Evolutionary conservation across 2,888 invertebrate species (phyloP), one percentile per base, ranked within the genome.

Genomic region (Polydrusus pterygomalis): DNA sequence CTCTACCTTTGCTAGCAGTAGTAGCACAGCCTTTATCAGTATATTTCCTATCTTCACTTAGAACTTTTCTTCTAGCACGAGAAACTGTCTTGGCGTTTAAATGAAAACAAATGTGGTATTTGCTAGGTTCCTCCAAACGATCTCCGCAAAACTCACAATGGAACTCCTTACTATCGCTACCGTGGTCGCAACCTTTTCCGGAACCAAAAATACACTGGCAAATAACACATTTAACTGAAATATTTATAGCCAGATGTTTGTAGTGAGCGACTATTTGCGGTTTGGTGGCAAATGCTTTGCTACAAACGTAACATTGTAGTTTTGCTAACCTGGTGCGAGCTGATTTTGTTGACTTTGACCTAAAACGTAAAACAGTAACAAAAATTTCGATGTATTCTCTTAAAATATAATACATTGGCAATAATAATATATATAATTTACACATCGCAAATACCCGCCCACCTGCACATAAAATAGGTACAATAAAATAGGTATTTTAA

Each of bases 71-170:
- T 17, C 9, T 9, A 15, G 15, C 1, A n/a, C 47, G 47, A 47
- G 17, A 20, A 47, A 47, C 8, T 54, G 17, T 51, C 11, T 56
- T 68, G n/a, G 58, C 13, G 49, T 67, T 67, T 13, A 65, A 47
- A 74, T 77, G 77, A 34, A 74, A 77, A 54, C 77, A 77, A 15
- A 40, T 34, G 34, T 77, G 77, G 9, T 40, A 34, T 18, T 34
- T 45, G 20, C 30, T 56, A 25, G 74, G 74, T n/a, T 65, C 51
- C n/a, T 58, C 40, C 10, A 77, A 40, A 3, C 49, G 49, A 10
- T 60, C 15, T 10, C 63, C 70, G 45, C 77, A 77, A 47, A 74
- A 74, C 43, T 60, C 67, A 47, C 77, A 77, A 20, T 58, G 65
- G n/a, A 20, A 38, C 5, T n/a, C 56, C 17, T 47, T 67, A 20